Base-by-base conservation (phyloP, 2,113 vertebrate species). In the Mustela nigripes region DNA sequence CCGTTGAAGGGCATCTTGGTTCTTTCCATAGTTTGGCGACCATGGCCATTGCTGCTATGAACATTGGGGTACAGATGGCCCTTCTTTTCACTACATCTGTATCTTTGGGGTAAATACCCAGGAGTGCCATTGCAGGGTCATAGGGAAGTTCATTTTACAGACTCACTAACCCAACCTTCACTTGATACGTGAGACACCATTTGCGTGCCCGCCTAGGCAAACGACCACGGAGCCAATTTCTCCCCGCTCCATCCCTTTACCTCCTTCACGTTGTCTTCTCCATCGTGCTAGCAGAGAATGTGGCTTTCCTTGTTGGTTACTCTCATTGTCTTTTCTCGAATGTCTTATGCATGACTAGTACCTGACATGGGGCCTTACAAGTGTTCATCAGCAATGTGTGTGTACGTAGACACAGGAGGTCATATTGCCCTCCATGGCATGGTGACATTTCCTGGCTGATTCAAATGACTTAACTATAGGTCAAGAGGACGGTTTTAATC, bases 401-500 rank as follows among this genome's bases (percentile, higher is more conserved):
- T 53, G 31, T 31, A 42, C 53, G 26, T 31, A 42, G 76, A 65
- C 7, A 69, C 15, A 0, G 42, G 31, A 69, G n/a, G 31, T 73
- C 88, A 31, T 42, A 74, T 33, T 87, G 24, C 36, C 84, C 48
- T 84, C 24, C 19, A 31, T 69, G 48, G 39, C 94, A 76, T 50
- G 48, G 4, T 16, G 69, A 39, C 6, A 2, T 94, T 69, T 89
- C 81, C 26, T 67, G 79, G 36, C 12, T 92, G 76, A 92, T 63
- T 80, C 95, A 92, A 95, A 94, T 87, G 3, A 79, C n/a, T 50
- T 26, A 85, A 56, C 22, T 71, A 31, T 62, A 39, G 12, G 45
- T 95, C 74, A 73, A 69, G 33, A 88, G 14, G 28, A 74, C 74
- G 21, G 21, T 92, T 96, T 94, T 71, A 76, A 81, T 86, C 18